phyloP scores from a whole-genome alignment of 30 jellyfish, hydroid and myxozoan species.

The Turritopsis rubra region DNA sequence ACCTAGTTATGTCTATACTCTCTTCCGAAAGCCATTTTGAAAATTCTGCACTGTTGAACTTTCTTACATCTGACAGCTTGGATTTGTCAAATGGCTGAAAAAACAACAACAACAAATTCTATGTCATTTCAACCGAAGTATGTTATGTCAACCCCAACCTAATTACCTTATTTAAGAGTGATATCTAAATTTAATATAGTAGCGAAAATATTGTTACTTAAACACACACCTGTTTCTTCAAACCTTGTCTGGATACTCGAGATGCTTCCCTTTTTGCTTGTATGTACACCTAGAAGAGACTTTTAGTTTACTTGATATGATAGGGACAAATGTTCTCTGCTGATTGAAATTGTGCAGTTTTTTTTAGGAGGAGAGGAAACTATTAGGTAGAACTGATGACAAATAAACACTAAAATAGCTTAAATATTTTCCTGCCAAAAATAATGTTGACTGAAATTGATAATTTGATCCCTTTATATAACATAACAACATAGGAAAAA shows the following conservation, averaged over 20 bases:
- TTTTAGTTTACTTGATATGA: no score
- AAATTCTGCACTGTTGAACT: constrained; percentile 16
- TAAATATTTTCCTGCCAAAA: not conserved
- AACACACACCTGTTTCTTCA: constrained; percentile 7
- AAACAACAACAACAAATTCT: not conserved
- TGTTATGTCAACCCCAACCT: no score
- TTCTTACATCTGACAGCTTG: not conserved
- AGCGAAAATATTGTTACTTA: no score
- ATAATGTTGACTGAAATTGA: no score
- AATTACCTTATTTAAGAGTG: no score
- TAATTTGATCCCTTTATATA: no score
- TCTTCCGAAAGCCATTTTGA: constrained; percentile 40
- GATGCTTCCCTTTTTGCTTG: constrained; percentile 43
- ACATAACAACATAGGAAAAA: no score
- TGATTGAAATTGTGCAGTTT: no score
- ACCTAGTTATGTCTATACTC: constrained; percentile 26
- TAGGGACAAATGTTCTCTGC: no score
- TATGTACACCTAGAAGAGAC: constrained; percentile 25
- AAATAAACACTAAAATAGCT: not conserved
- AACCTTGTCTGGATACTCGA: constrained; percentile 4
- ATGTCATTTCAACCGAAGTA: not conserved
- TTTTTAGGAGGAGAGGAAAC: no score
- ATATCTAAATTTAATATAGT: no score
- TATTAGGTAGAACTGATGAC: no score
- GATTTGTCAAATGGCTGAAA: constrained; percentile 31